phyloP scores from a whole-genome alignment of 2,113 vertebrate genomes.

The Pachyramphus minor region DNA sequence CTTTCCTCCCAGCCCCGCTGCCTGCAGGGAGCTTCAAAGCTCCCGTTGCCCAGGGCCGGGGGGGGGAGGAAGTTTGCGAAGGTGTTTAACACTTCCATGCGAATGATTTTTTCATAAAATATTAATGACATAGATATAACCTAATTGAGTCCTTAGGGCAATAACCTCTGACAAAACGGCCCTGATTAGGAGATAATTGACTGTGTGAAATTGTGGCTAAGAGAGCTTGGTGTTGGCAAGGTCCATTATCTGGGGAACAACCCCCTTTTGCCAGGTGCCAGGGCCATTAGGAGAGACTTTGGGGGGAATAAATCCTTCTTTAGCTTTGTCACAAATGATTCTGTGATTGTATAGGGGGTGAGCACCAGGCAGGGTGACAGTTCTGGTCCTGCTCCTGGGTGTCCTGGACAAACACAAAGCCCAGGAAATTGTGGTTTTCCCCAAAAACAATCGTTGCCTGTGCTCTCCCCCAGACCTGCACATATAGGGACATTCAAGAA shows the following conservation, averaged over 20 bases:
- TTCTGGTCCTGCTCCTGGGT: not conserved
- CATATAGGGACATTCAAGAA: not conserved
- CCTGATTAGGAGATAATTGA: slow-evolving; percentile 79
- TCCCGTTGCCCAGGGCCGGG: not conserved
- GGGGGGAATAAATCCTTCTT: slow-evolving; percentile 65
- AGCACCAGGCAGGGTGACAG: not conserved
- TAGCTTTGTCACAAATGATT: slow-evolving; percentile 36
- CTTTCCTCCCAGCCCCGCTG: not conserved
- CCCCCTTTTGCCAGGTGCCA: slow-evolving; percentile 71
- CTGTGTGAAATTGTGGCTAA: slow-evolving; percentile 65
- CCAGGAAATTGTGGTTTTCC: not conserved
- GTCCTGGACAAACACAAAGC: fast-evolving
- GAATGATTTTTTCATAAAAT: slow-evolving; percentile 67
- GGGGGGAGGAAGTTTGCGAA: not conserved
- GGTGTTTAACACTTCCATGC: slow-evolving; percentile 67
- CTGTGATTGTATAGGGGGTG: not conserved
- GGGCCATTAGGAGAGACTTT: slow-evolving; percentile 52
- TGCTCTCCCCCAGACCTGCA: not conserved
- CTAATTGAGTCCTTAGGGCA: slow-evolving; percentile 79
- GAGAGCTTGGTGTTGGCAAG: slow-evolving; percentile 71
- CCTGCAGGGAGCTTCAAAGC: not conserved
- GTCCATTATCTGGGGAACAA: slow-evolving; percentile 74
- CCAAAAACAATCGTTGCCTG: not conserved
- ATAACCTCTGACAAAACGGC: slow-evolving; percentile 79
- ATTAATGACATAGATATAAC: slow-evolving; percentile 72